Conservation (phyloP, 2,797 vertebrate genomes). For the Antennarius maculatus region DNA sequence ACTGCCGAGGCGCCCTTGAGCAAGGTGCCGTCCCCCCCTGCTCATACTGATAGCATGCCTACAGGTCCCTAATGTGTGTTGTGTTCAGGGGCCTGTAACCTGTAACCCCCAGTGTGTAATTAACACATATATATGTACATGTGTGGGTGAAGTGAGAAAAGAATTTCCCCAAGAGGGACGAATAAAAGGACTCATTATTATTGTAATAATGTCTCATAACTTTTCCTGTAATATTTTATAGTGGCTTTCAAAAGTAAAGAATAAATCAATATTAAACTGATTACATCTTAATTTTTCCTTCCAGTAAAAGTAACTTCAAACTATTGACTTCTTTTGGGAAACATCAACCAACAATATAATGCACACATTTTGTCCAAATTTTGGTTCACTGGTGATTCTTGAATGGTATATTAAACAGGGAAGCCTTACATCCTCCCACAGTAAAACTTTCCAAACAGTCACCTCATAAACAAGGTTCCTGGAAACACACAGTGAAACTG, state of each 20-base stretch:
- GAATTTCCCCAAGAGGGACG: too few relatives aligned
- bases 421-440: conserved; percentile 31
- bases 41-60: too few relatives aligned
- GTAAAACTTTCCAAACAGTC: conserved; percentile 54
- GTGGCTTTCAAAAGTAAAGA: conserved; percentile 6
- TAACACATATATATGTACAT: too few relatives aligned
- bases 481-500: conserved; percentile 39
- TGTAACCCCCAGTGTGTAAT: too few relatives aligned
- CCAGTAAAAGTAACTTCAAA: neutral
- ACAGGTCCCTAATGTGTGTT: too few relatives aligned
- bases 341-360: conserved; percentile 17
- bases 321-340: neutral
- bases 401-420: conserved; percentile 28
- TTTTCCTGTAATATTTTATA: conserved; percentile 4
- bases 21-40: too few relatives aligned
- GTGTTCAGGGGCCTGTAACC: too few relatives aligned
- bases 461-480: conserved; percentile 60
- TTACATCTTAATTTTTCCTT: neutral
- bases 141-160: too few relatives aligned
- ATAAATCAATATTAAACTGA: neutral
- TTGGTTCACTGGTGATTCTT: conserved; percentile 21
- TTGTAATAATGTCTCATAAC: neutral
- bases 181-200: too few relatives aligned
- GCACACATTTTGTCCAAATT: conserved; percentile 5
- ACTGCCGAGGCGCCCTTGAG: too few relatives aligned